Evolutionary conservation across 2,797 vertebrate species (phyloP).

Genomic region (Argentina silus): DNA sequence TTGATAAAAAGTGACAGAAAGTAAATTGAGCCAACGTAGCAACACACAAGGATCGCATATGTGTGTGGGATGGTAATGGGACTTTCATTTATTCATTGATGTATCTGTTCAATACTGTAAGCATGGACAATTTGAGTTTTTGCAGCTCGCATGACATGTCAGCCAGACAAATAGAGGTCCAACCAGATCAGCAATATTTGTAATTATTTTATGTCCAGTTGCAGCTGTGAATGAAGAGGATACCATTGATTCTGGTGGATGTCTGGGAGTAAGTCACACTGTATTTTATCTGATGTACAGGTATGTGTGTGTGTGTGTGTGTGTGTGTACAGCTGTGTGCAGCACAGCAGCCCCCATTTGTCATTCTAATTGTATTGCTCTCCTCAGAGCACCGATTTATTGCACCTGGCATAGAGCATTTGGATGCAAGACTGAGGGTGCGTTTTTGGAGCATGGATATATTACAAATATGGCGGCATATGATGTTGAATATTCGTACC

Average conservation of each 20-base stretch:
- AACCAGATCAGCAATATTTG: background rate
- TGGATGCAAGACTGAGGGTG: conserved; percentile 1
- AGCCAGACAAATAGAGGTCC: background rate
- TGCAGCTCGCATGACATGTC: background rate
- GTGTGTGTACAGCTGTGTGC: too few species aligned
- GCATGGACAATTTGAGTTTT: background rate
- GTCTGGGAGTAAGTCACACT: conserved; percentile 20
- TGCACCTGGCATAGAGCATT: conserved; percentile 37
- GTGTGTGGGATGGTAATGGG: background rate
- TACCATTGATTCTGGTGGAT: conserved; percentile 27
- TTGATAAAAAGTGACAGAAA: background rate
- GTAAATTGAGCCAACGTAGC: background rate
- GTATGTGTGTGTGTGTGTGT: too few species aligned
- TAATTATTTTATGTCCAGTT: background rate
- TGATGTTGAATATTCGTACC: background rate
- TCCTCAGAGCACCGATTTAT: conserved; percentile 43
- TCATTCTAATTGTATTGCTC: conserved; percentile 57
- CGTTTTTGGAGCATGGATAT: background rate
- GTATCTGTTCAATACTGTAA: background rate
- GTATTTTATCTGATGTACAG: conserved; percentile 20
- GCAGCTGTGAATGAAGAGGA: conserved; percentile 24
- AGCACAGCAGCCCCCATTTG: conserved; percentile 33
- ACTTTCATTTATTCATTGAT: conserved; percentile 3
- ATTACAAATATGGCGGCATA: background rate
- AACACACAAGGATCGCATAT: background rate